Evolutionary conservation across 1,140 invertebrate species (phyloP).

Genomic region (Aleiodes sp.): DNA sequence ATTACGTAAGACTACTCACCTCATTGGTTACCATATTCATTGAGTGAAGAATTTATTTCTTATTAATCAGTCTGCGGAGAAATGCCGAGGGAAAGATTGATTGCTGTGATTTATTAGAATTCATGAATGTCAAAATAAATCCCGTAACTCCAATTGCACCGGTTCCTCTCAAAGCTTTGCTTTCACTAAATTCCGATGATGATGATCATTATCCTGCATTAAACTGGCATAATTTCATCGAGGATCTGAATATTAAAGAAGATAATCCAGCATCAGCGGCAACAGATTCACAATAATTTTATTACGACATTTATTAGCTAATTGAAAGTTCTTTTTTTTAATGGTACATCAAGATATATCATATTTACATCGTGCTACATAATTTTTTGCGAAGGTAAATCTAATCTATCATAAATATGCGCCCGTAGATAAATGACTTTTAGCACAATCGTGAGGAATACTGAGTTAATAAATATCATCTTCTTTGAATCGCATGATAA

Average conservation of each 20-base stretch:
- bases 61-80: slow-evolving; percentile 63
- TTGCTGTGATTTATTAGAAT: slow-evolving; percentile 69
- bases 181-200: slow-evolving; percentile 64
- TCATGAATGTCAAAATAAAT: slow-evolving; percentile 70
- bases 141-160: slow-evolving; percentile 65
- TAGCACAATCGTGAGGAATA: slow-evolving; percentile 27
- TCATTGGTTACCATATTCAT: slow-evolving; percentile 2
- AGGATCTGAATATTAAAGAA: slow-evolving; percentile 62
- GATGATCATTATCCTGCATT: slow-evolving; percentile 55
- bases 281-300: slow-evolving; percentile 6
- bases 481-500: slow-evolving; percentile 22
- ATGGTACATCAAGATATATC: background rate
- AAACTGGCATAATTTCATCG: slow-evolving; percentile 65
- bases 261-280: slow-evolving; percentile 34
- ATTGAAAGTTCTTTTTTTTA: slow-evolving; percentile 2
- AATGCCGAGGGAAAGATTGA: slow-evolving; percentile 72
- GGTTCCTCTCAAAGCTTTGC: slow-evolving; percentile 58
- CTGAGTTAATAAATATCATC: slow-evolving; percentile 33
- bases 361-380: slow-evolving; percentile 16
- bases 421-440: slow-evolving; percentile 26
- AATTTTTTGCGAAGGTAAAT: background rate
- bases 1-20: slow-evolving; percentile 27
- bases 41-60: slow-evolving; percentile 30
- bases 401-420: slow-evolving; percentile 14
- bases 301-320: background rate